Base-by-base conservation (phyloP, 1,140 invertebrate species). In the Drosophila pectinifera region DNA sequence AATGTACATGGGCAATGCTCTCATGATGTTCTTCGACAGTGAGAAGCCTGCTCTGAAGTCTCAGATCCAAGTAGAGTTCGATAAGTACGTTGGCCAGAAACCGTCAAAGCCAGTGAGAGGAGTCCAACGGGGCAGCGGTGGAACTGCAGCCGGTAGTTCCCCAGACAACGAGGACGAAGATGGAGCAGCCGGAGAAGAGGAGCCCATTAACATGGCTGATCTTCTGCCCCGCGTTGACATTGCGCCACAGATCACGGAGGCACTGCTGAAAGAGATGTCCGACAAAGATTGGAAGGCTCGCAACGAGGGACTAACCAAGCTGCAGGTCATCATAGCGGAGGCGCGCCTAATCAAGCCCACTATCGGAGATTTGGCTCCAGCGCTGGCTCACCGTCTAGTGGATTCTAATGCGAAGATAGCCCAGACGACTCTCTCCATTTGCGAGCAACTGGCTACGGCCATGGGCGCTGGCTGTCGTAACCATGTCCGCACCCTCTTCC, bases 231-330 rank as follows among this genome's bases (percentile, higher is more conserved):
- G 97, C 36, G 94, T 95, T 11, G 98, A 99, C 91, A 97, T 99
- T 53, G 96, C 96, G 64, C 94, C 94, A n/a, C 95, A 96, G 80
- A 96, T 99, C 43, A 98, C 97, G 1, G 96, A 97, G 62, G 91
- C 94, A 1, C 92, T 99, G 0, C 92, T 99, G 1, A 95, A 94
- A 41, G 97, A 98, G 92, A 93, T 99, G 62, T 94, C 94, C 26
- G 98, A 99, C 92, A 99, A 98, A 93, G 98, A 98, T 92, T 99
- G 98, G 98, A 99, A 98, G 93, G 95, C 95, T 54, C 89, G 92
- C n/a, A 92, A 92, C 63, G 92, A 92, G 48, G 92, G 92, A 7
- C 73, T 92, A 3, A 91, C 67, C 18, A 92, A 91, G 64, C 41
- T 93, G 38, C 84, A 92, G 78, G 39, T 46, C 10, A 92, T 98